Conservation (phyloP, 1,140 invertebrate species). For the Drosophila parvula region DNA sequence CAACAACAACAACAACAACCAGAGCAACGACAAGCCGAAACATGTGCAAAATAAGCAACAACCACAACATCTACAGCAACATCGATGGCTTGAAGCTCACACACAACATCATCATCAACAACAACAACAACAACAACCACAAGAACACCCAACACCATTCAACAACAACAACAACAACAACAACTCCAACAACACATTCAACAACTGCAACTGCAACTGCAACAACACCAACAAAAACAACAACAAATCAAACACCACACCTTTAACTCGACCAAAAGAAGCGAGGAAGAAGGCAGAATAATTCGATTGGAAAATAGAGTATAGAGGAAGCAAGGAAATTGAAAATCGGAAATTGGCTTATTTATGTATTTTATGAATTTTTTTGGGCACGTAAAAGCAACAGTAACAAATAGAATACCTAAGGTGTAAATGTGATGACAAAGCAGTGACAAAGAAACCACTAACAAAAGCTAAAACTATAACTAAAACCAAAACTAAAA, state of each 20-base stretch:
- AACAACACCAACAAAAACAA: conserved; percentile 1
- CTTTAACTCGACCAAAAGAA: conserved; percentile 21
- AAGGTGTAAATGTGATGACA: conserved; percentile 38
- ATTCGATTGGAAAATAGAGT: conserved; percentile 18
- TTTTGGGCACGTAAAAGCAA: conserved; percentile 73
- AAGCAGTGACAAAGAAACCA: conserved; percentile 23
- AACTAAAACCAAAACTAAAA: conserved; percentile 17
- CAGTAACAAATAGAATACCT: conserved; percentile 27
- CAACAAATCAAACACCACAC: conserved; percentile 14
- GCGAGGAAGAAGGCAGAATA: conserved; percentile 18
- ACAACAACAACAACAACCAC: conserved; percentile 17
- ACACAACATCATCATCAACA: conserved; percentile 14
- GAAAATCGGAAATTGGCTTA: conserved; percentile 59
- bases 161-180: conserved; percentile 30
- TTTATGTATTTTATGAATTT: conserved; percentile 62
- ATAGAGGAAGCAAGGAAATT: conserved; percentile 4
- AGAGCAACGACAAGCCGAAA: conserved; percentile 30
- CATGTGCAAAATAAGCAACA: conserved; percentile 50
- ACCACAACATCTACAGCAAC: conserved; percentile 28
- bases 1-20: conserved; percentile 42
- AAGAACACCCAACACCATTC: conserved; percentile 5
- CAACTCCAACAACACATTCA: conserved; percentile 14
- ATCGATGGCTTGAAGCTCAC: conserved; percentile 25
- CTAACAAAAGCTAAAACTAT: conserved; percentile 26
- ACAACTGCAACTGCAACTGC: conserved; percentile 19